Conservation (phyloP, 2,113 vertebrate species). For the Rhea pennata region DNA sequence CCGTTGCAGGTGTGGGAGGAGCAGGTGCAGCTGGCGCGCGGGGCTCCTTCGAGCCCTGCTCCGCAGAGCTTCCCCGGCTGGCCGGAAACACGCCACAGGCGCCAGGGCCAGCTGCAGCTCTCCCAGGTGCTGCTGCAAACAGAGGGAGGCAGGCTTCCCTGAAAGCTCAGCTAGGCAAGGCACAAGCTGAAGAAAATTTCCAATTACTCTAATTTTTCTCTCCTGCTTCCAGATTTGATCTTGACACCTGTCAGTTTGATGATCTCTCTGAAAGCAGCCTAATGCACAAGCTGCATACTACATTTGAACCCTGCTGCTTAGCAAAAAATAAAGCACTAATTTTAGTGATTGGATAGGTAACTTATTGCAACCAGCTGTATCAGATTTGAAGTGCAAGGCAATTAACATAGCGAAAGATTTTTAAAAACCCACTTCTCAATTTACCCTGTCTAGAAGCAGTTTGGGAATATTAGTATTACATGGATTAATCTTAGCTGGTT, state of each 20-base stretch:
- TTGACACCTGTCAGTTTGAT: neutral
- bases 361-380: neutral
- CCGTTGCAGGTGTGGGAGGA: neutral
- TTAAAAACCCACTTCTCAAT: neutral
- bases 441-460: neutral
- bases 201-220: neutral
- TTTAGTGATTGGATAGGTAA: accelerated
- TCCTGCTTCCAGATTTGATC: neutral
- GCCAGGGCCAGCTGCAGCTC: accelerated
- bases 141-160: neutral
- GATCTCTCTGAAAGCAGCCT: neutral
- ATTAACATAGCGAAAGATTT: accelerated
- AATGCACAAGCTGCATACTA: neutral
- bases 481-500: accelerated
- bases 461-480: neutral
- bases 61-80: neutral
- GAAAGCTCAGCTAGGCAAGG: neutral
- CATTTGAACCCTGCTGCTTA: neutral
- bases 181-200: neutral
- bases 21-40: neutral
- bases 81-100: neutral
- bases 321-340: neutral
- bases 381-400: neutral
- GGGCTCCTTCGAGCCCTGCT: neutral
- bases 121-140: neutral